Base-by-base conservation (phyloP, 2,797 vertebrate genomes). In the Rhynchotus rufescens region DNA sequence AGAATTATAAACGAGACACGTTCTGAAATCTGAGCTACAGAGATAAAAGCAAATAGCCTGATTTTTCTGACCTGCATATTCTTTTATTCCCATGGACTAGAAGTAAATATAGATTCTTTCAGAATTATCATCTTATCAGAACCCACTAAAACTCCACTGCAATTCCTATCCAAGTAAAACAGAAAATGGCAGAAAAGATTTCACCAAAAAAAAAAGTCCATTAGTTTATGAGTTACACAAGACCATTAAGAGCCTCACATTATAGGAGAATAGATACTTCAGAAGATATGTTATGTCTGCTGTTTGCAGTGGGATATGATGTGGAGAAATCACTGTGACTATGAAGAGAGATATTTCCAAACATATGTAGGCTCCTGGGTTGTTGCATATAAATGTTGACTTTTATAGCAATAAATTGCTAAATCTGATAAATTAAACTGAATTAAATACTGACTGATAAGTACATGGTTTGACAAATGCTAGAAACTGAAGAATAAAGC, bases 351-450 rank as follows among this genome's bases (percentile, higher is more conserved):
- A 14, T 65, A 64, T 36, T 64, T 13, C 26, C 69, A 76, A 82
- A 67, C 8, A 13, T 8, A 32, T 1, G 2, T n/a, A 45, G 74
- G 40, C 6, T 54, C 2, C 15, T 2, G 0, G 47, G 32, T 9
- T 72, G 22, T 32, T 79, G 38, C 44, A 75, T 26, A 26, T 26
- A 71, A 67, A 69, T 59, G 56, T 16, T 68, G 17, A 64, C 6
- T 84, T 79, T 60, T n/a, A 32, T 5, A 72, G 45, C 12, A 76
- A 69, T 47, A 84, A 84, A 65, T 22, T 25, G 42, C 61, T 54
- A 87, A 51, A 86, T 59, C 5, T 1, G 3, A 66, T 49, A 81
- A 61, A 89, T 25, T 6, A 75, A 44, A 47, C 8, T 15, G 30
- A 42, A 9, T 8, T 66, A 93, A 90, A 67, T 49, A 85, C 8